Evolutionary conservation across 1,140 invertebrate genomes (phyloP).

Genomic region (Psix sp.): DNA sequence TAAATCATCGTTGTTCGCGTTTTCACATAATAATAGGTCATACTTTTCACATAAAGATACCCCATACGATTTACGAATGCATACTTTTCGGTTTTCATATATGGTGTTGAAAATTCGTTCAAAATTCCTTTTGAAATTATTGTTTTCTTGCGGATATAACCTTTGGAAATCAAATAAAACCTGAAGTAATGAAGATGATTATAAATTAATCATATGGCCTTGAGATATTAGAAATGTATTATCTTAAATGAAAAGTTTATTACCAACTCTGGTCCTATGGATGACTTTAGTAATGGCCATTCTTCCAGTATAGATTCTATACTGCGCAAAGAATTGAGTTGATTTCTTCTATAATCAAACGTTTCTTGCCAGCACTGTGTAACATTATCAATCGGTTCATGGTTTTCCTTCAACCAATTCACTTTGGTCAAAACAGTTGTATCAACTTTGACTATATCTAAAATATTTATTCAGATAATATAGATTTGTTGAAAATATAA

Average conservation of each 20-base stretch:
- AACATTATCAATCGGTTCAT: constrained; percentile 7
- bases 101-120: constrained; percentile 1
- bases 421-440: constrained; percentile 1
- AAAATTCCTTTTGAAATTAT: constrained; percentile 6
- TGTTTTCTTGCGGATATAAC: neutral
- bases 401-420: constrained; percentile 24
- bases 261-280: constrained; percentile 11
- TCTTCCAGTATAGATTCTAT: constrained; percentile 1
- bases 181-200: neutral
- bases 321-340: neutral
- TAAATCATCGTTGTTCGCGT: neutral
- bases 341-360: constrained; percentile 4
- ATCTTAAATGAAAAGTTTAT: neutral
- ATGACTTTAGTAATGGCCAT: constrained; percentile 20
- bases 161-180: constrained; percentile 6
- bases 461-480: too few relatives aligned
- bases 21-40: constrained; percentile 3
- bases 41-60: constrained; percentile 6
- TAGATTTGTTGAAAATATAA: too few relatives aligned
- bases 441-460: neutral
- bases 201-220: too few relatives aligned
- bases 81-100: constrained; percentile 1
- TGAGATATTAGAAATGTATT: neutral
- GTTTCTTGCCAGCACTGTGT: constrained; percentile 17
- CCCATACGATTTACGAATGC: neutral